Conservation (phyloP, 2,113 vertebrate genomes). For the Elachura formosa region DNA sequence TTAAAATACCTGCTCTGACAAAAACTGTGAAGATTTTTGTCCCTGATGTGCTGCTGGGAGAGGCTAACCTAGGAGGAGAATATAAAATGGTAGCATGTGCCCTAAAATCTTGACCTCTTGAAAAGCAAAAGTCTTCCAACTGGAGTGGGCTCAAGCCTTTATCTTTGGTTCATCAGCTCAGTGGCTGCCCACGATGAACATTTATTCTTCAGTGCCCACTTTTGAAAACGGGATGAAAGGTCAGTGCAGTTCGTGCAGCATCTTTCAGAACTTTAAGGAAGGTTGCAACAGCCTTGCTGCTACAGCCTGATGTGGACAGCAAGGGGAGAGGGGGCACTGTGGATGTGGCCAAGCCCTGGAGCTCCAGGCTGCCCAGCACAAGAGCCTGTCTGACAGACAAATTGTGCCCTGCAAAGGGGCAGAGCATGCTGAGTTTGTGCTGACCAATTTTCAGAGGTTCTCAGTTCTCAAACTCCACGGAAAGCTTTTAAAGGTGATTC, state of each 20-base stretch:
- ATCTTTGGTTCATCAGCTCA: background rate
- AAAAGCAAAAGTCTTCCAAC: background rate
- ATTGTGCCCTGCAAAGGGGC: too few species aligned
- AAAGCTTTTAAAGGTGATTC: background rate
- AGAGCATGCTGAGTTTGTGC: background rate
- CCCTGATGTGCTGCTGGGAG: background rate
- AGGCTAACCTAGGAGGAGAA: background rate
- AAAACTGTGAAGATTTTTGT: background rate
- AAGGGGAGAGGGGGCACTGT: background rate
- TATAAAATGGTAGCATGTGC: background rate
- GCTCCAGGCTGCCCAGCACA: background rate
- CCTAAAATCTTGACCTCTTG: background rate
- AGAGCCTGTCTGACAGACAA: too few species aligned
- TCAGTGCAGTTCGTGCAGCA: accelerated
- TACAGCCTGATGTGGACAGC: background rate
- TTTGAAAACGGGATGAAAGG: background rate
- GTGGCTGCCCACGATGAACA: background rate
- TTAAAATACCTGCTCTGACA: background rate
- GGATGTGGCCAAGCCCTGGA: background rate
- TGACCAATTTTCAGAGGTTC: background rate
- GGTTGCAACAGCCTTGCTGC: background rate
- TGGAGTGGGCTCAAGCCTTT: background rate
- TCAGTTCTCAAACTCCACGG: background rate
- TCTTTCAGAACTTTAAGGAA: background rate
- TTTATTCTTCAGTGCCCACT: background rate